Evolutionary conservation across 2,888 invertebrate species (phyloP), one percentile per base, ranked within the genome.

Genomic region (Rhamnusium bicolor): DNA sequence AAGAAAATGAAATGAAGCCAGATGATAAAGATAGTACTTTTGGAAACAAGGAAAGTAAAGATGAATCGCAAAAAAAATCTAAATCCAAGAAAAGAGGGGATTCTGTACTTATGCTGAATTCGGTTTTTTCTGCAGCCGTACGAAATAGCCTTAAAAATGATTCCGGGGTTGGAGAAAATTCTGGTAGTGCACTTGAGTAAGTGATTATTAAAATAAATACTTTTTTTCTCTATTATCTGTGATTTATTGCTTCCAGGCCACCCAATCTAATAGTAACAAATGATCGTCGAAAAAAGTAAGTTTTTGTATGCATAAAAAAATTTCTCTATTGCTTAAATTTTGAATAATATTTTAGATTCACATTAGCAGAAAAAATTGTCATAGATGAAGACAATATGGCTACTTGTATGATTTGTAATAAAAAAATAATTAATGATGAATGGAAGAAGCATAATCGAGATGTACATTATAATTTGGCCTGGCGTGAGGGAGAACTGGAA

Each of bases 391-490:
- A 78, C 8, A 67, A 69, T 27, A 68, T 69, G 24, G 70, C 77
- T 1, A 86, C 82, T 63, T 91, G 91, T 82, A 89, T 84, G 63
- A 87, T 88, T 70, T 93, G 93, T 79, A 81, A 86, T 5, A 77
- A 82, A 76, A 85, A 86, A 74, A 77, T 91, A 67, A 73, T 79
- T 6, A 87, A 84, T 54, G 81, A 70, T 3, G 61, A 86, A n/a
- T 93, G 92, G 91, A 49, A 80, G 3, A 73, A 80, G 3, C 92
- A 92, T 80, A 91, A 91, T 74, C 85, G 89, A 53, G 80, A 81
- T 19, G 83, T 85, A 56, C 93, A 93, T 84, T 89, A 91, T 72
- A 90, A 91, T 78, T 86, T 92, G 76, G 89, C 90, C 7, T 92
- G 93, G 92, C 84, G 87, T 63, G 88, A 89, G 32, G 91, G 90